phyloP scores from a whole-genome alignment of 2,797 vertebrate species.

The Natrix natrix region DNA sequence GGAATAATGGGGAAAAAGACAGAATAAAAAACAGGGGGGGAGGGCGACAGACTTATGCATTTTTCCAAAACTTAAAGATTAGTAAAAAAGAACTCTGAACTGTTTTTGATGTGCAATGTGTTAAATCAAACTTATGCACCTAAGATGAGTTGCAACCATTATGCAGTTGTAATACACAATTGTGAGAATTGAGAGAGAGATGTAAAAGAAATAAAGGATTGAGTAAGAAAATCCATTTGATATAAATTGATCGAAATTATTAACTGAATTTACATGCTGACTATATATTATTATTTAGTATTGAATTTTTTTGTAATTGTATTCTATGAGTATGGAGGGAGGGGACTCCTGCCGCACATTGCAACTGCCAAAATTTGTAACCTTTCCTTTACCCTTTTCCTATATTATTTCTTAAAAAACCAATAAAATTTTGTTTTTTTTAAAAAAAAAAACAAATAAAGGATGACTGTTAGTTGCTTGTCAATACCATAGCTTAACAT shows the following conservation, averaged over 20 bases:
- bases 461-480: neutral
- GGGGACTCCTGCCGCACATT: too few species aligned
- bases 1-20: neutral
- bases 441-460: neutral
- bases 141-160: slow-evolving; percentile 22
- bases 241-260: too few species aligned
- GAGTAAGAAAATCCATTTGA: too few species aligned
- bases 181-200: slow-evolving; percentile 22
- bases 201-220: neutral
- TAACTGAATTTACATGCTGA: too few species aligned
- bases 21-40: neutral
- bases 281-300: too few species aligned
- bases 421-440: too few species aligned
- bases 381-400: too few species aligned
- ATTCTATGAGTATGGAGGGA: too few species aligned
- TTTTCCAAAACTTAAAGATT: neutral
- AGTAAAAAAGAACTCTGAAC: slow-evolving; percentile 9
- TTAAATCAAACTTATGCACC: neutral
- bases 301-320: too few species aligned
- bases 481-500: neutral
- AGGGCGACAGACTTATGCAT: neutral
- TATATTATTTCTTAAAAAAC: too few species aligned
- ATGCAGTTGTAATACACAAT: slow-evolving; percentile 11
- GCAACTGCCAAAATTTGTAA: too few species aligned
- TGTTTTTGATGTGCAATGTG: slow-evolving; percentile 29